These are phyloP conservation scores for Loripinus fragilis DNA, from an alignment of 2,888 invertebrate genomes.

Conservation along the genomic window DNA sequence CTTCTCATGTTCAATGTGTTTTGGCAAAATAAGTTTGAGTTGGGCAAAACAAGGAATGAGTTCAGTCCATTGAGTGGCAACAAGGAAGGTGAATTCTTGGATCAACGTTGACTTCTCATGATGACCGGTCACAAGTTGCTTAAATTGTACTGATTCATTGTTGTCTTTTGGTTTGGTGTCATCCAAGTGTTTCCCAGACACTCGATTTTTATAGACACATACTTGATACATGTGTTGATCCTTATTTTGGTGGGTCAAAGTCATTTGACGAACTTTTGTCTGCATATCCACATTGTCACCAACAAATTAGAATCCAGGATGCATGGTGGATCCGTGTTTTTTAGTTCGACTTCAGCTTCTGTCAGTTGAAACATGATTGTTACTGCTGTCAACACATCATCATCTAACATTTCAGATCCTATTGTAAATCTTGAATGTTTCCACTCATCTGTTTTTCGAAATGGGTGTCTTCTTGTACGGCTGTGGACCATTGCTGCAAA, in stretches of 20 bases:
- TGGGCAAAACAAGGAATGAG: background rate
- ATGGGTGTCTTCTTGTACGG: background rate
- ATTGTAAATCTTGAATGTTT: background rate
- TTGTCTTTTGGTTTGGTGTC: constrained; percentile 28
- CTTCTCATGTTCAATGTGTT: constrained; percentile 20
- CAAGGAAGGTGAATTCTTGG: constrained; percentile 20
- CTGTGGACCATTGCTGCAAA: background rate
- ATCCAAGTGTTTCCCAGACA: constrained; percentile 40
- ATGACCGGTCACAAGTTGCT: constrained; percentile 19
- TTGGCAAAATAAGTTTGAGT: constrained; percentile 17
- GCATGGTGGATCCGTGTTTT: constrained; percentile 31
- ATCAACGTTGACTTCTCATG: constrained; percentile 8
- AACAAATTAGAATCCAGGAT: constrained; percentile 51
- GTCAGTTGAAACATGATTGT: constrained; percentile 2
- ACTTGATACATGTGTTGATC: constrained; percentile 52
- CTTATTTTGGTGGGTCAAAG: constrained; percentile 37
- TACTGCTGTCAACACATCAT: background rate
- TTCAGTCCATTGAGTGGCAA: background rate
- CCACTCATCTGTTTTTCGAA: background rate
- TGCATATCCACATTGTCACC: constrained; percentile 55
- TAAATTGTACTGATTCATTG: constrained; percentile 24
- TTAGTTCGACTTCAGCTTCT: constrained; percentile 17
- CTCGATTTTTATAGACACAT: constrained; percentile 39
- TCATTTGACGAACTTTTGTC: constrained; percentile 48
- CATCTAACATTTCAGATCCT: background rate